phyloP scores from a whole-genome alignment of 2,113 vertebrate genomes.

The Neodon shergylaensis region DNA sequence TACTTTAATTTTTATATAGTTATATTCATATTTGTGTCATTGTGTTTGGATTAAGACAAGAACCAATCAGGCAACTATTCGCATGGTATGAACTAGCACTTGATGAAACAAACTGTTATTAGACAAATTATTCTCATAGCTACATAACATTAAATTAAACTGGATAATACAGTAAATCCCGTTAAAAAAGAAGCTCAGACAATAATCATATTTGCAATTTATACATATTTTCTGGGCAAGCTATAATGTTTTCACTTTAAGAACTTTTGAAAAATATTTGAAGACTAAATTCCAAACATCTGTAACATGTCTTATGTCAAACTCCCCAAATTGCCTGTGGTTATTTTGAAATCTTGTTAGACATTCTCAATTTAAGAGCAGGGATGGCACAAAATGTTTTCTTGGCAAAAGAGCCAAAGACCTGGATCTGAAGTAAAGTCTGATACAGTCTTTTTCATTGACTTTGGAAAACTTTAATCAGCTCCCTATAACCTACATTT shows the following conservation, averaged over 20 bases:
- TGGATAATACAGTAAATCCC: constrained; percentile 26
- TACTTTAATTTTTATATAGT: not conserved
- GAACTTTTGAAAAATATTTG: constrained; percentile 36
- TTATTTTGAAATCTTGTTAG: constrained; percentile 55
- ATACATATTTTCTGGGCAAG: constrained; percentile 54
- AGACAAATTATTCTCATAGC: constrained; percentile 25
- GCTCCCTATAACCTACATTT: constrained; percentile 5
- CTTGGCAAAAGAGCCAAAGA: not conserved
- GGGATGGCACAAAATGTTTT: not conserved
- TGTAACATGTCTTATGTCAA: constrained; percentile 41
- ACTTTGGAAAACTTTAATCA: not conserved
- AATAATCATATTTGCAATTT: constrained; percentile 44
- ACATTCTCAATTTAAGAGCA: constrained; percentile 21
- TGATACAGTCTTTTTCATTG: not conserved
- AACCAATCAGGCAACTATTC: not conserved
- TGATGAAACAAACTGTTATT: not conserved
- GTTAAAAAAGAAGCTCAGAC: constrained; percentile 2
- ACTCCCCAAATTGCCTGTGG: constrained; percentile 46
- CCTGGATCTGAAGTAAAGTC: not conserved
- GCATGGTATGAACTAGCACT: not conserved
- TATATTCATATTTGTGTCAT: not conserved
- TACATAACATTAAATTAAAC: constrained; percentile 27
- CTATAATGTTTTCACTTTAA: constrained; percentile 44
- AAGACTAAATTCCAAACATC: constrained; percentile 59
- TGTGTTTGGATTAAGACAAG: not conserved